Base-by-base conservation (phyloP, 2,888 invertebrate species). In the Syrphus vitripennis region DNA sequence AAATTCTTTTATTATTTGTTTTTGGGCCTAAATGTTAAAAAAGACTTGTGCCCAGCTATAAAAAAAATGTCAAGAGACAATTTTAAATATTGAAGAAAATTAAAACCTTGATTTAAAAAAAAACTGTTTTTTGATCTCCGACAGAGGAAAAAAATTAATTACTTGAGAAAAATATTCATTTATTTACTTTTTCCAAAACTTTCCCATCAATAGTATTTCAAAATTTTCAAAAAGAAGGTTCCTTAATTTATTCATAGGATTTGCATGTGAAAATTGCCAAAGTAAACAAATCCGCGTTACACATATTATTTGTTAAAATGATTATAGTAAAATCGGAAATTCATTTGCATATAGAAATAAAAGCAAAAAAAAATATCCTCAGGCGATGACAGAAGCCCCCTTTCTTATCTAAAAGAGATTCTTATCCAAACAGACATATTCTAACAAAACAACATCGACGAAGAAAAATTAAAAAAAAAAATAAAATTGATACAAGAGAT, bases 261-360 rank as follows among this genome's bases (percentile, higher is more conserved):
- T 57, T 77, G 82, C n/a, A 86, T 86, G 81, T 86, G 81, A 77
- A 86, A 81, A 86, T 86, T 42, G 82, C 86, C 78, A 86, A 78
- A 86, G 86, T 70, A 86, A 86, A 86, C 83, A 83, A 83, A 74
- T 65, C 78, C 40, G 83, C 69, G 53, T 67, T 50, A 63, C 59
- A 72, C n/a, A n/a, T n/a, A n/a, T n/a, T 69, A 77, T 86, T 77
- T 74, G 81, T 86, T 50, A 63, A 81, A 86, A 86, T 77, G 77
- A 86, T 72, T 81, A 81, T 67, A 31, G 1, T 5, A 81, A 84
- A 84, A 84, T 81, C 76, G 71, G 72, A 82, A 72, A 69, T 77
- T 59, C 81, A 86, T 82, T 82, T 84, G 83, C 83, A 84, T 84
- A 83, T 84, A 83, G 75, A 48, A 71, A 74, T 40, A 67, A 48